Base-by-base conservation (phyloP, 2,113 vertebrate genomes). In the Pitta sordida region DNA sequence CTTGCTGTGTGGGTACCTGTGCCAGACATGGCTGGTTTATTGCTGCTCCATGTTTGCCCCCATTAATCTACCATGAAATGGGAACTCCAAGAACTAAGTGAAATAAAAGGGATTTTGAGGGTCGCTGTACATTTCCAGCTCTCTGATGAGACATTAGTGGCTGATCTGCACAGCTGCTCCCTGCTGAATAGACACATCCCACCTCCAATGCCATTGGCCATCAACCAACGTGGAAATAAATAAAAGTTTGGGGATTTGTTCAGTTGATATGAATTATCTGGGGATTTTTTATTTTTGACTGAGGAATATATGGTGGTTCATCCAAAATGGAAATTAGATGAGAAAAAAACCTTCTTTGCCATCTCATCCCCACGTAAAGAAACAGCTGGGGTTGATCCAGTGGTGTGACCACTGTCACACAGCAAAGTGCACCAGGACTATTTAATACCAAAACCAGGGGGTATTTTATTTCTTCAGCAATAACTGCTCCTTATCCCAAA, bases 1-100 rank as follows among this genome's bases (percentile, higher is more conserved):
- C 49, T 26, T 5, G 8, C 19, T 6, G 0, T 0, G 1, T 2
- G 37, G 20, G 21, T 2, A 0, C 37, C 34, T 2, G 11, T 6
- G 23, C 34, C 8, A 4, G 41, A 4, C 26, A 0, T 0, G 3
- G 64, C 10, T 62, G 62, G 5, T 67, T 53, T 13, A 3, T 4
- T 6, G 2, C 3, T 0, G 2, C 37, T 53, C 6, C 1, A 1
- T 17, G 44, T 8, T 18, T 59, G 14, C 18, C 34, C 41, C 22
- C 15, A 1, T 1, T 59, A 20, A 20, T n/a, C 51, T 21, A 6
- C 68, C 11, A 4, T 2, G 41, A 32, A 77, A 65, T 1, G 14
- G 51, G 56, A 92, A 46, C 80, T 36, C 44, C 19, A 17, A 68
- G 32, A 63, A 58, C 19, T 26, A 18, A 23, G 48, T 23, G 19